Evolutionary conservation across 1,140 invertebrate genomes (phyloP).

Genomic region (Eueides isabella): DNA sequence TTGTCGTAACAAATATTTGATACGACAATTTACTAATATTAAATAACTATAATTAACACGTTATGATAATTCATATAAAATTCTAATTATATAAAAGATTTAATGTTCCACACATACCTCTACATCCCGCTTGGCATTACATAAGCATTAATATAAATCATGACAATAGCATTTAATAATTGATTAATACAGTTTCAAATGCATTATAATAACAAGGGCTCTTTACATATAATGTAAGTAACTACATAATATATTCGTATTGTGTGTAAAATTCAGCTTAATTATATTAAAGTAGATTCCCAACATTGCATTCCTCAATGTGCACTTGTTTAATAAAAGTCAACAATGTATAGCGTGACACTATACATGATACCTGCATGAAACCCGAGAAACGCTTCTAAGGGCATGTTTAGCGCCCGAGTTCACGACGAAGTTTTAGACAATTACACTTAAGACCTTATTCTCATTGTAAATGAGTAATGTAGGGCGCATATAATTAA

Average conservation of each 20-base stretch:
- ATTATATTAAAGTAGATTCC: conserved; percentile 1
- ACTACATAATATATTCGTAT: background rate
- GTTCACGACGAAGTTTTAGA: conserved; percentile 25
- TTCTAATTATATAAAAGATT: background rate
- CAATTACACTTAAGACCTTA: conserved; percentile 42
- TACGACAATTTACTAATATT: too few relatives aligned
- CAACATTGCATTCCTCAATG: background rate
- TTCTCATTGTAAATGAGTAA: conserved; percentile 37
- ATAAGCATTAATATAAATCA: too few relatives aligned
- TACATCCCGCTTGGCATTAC: background rate
- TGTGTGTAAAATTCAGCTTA: conserved; percentile 5
- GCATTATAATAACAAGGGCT: background rate
- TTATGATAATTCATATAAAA: too few relatives aligned
- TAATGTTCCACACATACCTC: background rate
- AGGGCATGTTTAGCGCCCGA: conserved; percentile 26
- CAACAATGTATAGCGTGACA: conserved; percentile 32
- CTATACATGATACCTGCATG: conserved; percentile 27
- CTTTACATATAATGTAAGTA: background rate
- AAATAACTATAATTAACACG: too few relatives aligned
- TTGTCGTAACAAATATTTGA: too few relatives aligned
- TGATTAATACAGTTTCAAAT: background rate
- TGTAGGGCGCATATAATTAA: too few relatives aligned
- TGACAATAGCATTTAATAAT: background rate
- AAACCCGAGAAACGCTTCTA: conserved; percentile 29
- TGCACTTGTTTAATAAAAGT: conserved; percentile 23